Conservation (phyloP, 1,140 invertebrate species). For the Diprion similis region DNA sequence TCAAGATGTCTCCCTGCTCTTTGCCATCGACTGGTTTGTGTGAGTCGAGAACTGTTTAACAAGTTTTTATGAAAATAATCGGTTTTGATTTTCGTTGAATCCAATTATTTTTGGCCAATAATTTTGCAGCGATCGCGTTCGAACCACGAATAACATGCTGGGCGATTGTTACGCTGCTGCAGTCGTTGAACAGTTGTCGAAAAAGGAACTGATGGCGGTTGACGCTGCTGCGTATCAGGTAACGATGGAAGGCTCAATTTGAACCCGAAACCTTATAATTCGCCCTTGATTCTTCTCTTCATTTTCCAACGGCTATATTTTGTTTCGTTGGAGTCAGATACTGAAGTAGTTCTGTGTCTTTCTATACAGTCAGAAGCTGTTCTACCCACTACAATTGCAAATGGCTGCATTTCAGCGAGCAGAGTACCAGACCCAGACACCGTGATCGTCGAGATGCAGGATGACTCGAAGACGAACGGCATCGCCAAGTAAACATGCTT, state of each 20-base stretch:
- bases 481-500: constrained; percentile 62
- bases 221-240: constrained; percentile 72
- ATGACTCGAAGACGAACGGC: constrained; percentile 56
- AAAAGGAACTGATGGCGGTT: constrained; percentile 78
- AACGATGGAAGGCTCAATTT: constrained; percentile 15
- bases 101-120: not conserved
- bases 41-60: constrained; percentile 63
- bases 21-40: constrained; percentile 92
- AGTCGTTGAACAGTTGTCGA: constrained; percentile 83
- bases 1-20: constrained; percentile 83
- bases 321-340: constrained; percentile 5
- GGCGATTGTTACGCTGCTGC: constrained; percentile 89
- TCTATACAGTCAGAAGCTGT: constrained; percentile 55
- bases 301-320: not conserved
- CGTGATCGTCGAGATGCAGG: constrained; percentile 59
- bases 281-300: not conserved
- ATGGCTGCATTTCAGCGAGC: constrained; percentile 59
- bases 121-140: constrained; percentile 77
- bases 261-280: not conserved
- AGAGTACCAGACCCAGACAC: constrained; percentile 60
- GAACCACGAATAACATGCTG: constrained; percentile 88
- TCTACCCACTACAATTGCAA: constrained; percentile 56
- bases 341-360: not conserved
- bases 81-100: not conserved
- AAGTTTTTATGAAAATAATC: not conserved